A percentile compares a stretch with the other conserved stretches of the same genome.
phyloP scores from a whole-genome alignment of 1,140 invertebrate genomes.

The Brevipalpus yothersi region DNA sequence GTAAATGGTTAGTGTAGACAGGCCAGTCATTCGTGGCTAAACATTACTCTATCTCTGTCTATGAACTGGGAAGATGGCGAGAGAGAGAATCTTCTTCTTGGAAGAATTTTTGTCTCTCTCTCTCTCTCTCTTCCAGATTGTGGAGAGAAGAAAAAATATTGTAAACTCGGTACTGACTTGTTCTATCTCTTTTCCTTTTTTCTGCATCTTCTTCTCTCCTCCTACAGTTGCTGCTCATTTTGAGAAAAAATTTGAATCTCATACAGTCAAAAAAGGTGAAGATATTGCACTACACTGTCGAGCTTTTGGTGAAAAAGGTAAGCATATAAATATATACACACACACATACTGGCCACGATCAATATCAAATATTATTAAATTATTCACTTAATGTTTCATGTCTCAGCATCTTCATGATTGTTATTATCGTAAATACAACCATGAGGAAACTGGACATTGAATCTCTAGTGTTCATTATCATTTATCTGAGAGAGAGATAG shows the following conservation, averaged over 20 bases:
- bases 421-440: too few relatives aligned
- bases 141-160: too few relatives aligned
- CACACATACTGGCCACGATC: not conserved
- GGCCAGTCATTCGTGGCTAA: not conserved
- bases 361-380: not conserved
- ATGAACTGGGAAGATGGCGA: not conserved
- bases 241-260: conserved; percentile 82
- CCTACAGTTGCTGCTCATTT: conserved; percentile 71
- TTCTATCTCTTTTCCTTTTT: too few relatives aligned
- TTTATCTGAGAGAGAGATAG: too few relatives aligned
- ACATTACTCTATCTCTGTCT: not conserved
- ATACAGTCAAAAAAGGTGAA: conserved; percentile 19
- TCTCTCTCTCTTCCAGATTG: not conserved
- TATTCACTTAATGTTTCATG: not conserved
- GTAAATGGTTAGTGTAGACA: conserved; percentile 38
- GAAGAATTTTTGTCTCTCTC: not conserved
- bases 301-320: conserved; percentile 59
- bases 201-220: not conserved
- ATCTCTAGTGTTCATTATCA: too few relatives aligned
- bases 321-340: conserved; percentile 30
- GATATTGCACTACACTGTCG: conserved; percentile 21
- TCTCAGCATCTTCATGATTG: too few relatives aligned
- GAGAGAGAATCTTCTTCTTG: not conserved
- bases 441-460: too few relatives aligned
- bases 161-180: too few relatives aligned